Evolutionary conservation across 2,113 vertebrate species (phyloP), one percentile per base, ranked within the genome.

Genomic region (Engraulis encrasicolus): DNA sequence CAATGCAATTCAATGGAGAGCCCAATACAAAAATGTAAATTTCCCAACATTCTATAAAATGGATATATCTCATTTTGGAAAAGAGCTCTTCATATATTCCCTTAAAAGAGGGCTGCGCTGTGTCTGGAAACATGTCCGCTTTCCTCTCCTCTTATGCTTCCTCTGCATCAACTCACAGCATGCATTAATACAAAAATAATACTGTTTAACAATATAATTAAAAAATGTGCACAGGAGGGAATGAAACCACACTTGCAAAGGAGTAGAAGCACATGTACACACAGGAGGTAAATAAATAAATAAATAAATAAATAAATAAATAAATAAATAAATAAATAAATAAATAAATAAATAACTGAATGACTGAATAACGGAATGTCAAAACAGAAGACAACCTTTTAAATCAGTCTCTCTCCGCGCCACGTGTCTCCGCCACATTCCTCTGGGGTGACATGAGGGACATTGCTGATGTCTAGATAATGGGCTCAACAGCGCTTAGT

Each of bases 161-260:
- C 11, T 27, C 2, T 74, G 66, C 31, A 15, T 18, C 66, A 14
- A 74, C 17, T 74, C 66, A 74, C 14, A 15, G 34, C 15, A 14
- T 34, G 78, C 77, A 49, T 49, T 81, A 81, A 81, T 81, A 54
- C n/a, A n/a, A n/a, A n/a, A n/a, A n/a, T n/a, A n/a, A n/a, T n/a
- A n/a, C n/a, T n/a, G n/a, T n/a, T n/a, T n/a, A n/a, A n/a, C n/a
- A n/a, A n/a, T n/a, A n/a, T n/a, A n/a, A n/a, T n/a, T n/a, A n/a
- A n/a, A 61, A 37, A n/a, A 37, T 61, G 40, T n/a, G 45, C 36
- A 66, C 58, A 66, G 0, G 58, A 2, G 58, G 0, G 3, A 31
- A 66, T n/a, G 23, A 66, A 27, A 66, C 58, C n/a, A 11, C 58
- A 15, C 66, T 74, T 31, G 14, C 66, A 34, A 23, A 74, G 4